Percentiles rank a stretch among this genome's conserved stretches.
phyloP scores from a whole-genome alignment of 2,797 vertebrate species.

The Halcyon badia region DNA sequence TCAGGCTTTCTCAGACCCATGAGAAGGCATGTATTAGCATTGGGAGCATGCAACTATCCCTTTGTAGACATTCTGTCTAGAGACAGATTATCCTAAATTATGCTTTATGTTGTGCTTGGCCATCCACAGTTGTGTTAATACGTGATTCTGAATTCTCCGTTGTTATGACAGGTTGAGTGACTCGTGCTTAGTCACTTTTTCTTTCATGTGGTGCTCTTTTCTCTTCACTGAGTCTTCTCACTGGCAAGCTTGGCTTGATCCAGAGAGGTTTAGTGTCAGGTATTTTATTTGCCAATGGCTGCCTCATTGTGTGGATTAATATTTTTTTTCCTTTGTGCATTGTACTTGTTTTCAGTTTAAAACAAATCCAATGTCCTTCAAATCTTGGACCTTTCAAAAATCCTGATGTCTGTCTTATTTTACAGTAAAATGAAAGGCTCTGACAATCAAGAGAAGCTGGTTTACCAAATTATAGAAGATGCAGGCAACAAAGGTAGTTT shows the following conservation, averaged over 20 bases:
- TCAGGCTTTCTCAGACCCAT: neutral
- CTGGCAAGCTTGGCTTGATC: neutral
- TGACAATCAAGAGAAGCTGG: conserved; percentile 97
- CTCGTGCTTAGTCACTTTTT: neutral
- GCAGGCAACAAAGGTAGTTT: conserved; percentile 94
- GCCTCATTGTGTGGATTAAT: neutral
- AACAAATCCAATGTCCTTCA: neutral
- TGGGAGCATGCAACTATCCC: neutral
- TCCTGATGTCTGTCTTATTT: neutral
- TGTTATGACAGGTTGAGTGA: neutral
- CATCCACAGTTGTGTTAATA: neutral
- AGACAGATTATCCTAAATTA: neutral
- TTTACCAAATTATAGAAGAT: conserved; percentile 98
- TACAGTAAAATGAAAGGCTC: conserved; percentile 98
- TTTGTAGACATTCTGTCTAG: neutral
- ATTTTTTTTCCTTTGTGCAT: neutral
- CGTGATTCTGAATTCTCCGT: neutral
- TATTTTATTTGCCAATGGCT: neutral
- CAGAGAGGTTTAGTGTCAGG: neutral
- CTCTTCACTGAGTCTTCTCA: neutral
- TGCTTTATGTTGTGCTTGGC: neutral
- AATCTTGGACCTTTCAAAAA: neutral
- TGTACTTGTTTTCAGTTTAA: neutral
- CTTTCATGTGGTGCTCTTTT: neutral
- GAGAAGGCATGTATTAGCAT: neutral